Conservation (phyloP, 2,888 invertebrate genomes). For the Trichacis sp. region DNA sequence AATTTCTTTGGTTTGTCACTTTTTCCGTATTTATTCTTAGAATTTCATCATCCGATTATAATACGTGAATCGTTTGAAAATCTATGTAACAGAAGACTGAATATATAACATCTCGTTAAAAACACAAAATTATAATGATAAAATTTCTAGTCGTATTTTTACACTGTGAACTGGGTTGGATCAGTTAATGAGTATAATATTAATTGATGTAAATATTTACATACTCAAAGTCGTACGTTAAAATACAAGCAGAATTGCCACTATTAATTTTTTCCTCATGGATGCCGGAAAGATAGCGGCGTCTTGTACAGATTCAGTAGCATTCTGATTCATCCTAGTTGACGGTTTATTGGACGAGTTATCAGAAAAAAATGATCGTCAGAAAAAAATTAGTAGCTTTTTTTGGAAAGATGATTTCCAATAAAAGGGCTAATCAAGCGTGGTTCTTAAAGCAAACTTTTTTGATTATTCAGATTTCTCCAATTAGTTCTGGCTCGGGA, state of each 20-base stretch:
- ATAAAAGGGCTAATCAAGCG: too few species aligned
- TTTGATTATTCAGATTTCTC: too few species aligned
- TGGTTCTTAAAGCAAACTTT: too few species aligned
- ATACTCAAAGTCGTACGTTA: neutral
- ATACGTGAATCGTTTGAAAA: constrained; percentile 26
- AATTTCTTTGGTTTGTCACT: neutral
- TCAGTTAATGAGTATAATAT: too few species aligned
- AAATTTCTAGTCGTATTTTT: constrained; percentile 35
- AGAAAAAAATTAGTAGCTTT: too few species aligned
- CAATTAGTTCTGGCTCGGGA: too few species aligned
- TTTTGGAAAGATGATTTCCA: too few species aligned
- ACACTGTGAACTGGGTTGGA: neutral
- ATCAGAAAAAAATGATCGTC: too few species aligned
- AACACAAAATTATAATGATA: constrained; percentile 31
- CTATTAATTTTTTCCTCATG: too few species aligned
- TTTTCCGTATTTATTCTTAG: neutral
- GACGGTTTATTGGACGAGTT: constrained; percentile 18
- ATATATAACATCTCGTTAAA: constrained; percentile 42
- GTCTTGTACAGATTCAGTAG: too few species aligned
- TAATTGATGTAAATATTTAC: neutral
- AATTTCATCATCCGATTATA: neutral
- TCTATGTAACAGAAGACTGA: constrained; percentile 41
- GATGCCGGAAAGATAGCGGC: too few species aligned
- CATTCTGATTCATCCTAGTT: neutral
- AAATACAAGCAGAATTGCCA: too few species aligned